Evolutionary conservation across 2,797 vertebrate species (phyloP), one percentile per base, ranked within the genome.

Genomic region (Cuniculus paca): DNA sequence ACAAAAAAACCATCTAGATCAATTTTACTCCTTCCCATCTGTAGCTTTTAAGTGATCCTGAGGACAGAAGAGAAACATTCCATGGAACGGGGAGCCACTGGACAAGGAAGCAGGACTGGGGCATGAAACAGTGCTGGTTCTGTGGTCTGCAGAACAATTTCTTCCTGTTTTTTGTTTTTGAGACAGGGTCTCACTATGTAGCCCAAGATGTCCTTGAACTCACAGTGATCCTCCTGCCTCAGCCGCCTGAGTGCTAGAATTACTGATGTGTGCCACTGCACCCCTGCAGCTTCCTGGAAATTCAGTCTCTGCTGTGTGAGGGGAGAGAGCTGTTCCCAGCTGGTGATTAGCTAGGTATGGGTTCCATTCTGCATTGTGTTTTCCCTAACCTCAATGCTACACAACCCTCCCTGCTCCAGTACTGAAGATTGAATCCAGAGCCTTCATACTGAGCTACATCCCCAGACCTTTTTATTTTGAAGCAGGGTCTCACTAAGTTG

Each of bases 11-110:
- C 14, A 9, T 26, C 11, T 42, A 72, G 70, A 72, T 72, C 11
- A 45, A 24, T 74, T 74, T 45, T 74, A 45, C 13, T 74, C 12
- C 24, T 36, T 39, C 36, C 26, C 2, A n/a, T 94, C 48, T 79
- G 52, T 94, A 95, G 78, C 48, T 87, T 95, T 83, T 80, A 94
- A 94, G 61, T 58, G 42, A 72, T 95, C 54, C 82, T 63, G 70
- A 90, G 60, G 74, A 96, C 39, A 95, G 75, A 58, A 72, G 10
- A 95, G 81, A 83, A 94, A 86, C 78, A 81, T 84, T 70, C 77
- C 58, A 84, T 82, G 50, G 31, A 95, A 90, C 70, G 13, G 94
- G 78, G 42, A 88, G 39, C 80, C 75, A 79, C 6, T 75, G 52
- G 50, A 56, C 2, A 87, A 84, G 61, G 68, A 61, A 70, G 45